phyloP scores from a whole-genome alignment of 2,888 invertebrate species.

The Eupeodes latifasciatus region DNA sequence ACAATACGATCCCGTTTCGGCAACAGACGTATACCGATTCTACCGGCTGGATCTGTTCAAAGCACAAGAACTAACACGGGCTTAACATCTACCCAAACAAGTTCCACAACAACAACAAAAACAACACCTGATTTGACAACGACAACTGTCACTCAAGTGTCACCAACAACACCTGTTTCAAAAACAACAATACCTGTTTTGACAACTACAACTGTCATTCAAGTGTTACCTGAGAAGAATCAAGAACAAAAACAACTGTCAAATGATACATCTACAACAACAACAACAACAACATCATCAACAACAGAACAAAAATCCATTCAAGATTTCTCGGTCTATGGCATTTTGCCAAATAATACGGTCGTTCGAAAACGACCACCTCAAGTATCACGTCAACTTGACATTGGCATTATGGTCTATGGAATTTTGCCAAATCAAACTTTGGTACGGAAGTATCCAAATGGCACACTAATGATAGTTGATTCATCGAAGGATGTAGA shows the following conservation, averaged over 20 bases:
- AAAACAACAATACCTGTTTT: conserved; percentile 71
- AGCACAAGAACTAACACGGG: conserved; percentile 12
- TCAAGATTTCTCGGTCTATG: conserved; percentile 89
- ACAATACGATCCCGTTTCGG: conserved; percentile 73
- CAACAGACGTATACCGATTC: conserved; percentile 64
- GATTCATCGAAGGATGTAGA: conserved; percentile 82
- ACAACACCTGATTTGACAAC: conserved; percentile 70
- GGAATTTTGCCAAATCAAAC: conserved; percentile 92
- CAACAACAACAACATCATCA: conserved; percentile 78
- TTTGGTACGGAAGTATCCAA: conserved; percentile 91
- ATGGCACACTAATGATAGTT: conserved; percentile 91
- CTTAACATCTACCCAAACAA: conserved; percentile 13
- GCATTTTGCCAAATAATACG: conserved; percentile 91
- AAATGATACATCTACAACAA: conserved; percentile 38
- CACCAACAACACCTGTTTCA: conserved; percentile 47
- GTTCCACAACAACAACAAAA: conserved; percentile 45
- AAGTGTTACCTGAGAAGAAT: conserved; percentile 42
- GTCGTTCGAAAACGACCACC: conserved; percentile 91
- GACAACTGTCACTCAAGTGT: conserved; percentile 56
- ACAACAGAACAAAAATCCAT: conserved; percentile 74
- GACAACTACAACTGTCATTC: conserved; percentile 60
- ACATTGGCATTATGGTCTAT: conserved; percentile 87
- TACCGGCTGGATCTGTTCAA: conserved; percentile 48
- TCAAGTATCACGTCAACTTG: conserved; percentile 78
- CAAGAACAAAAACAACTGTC: conserved; percentile 56